These are phyloP conservation scores for Amphiura filiformis DNA, from an alignment of 35 echinoderm and acorn worm species.

Conservation along the genomic window DNA sequence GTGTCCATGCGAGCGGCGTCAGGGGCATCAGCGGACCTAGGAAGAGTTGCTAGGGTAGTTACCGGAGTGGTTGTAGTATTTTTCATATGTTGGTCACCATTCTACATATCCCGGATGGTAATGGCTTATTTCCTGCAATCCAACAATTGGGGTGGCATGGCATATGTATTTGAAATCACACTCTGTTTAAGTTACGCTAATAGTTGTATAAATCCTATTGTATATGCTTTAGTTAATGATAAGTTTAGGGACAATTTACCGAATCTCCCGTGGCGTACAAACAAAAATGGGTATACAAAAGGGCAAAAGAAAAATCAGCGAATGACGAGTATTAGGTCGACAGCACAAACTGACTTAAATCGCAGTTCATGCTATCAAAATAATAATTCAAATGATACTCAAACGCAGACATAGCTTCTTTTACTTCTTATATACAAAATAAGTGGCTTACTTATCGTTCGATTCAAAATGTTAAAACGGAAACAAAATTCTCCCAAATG, in stretches of 20 bases:
- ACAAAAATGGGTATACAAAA: background rate
- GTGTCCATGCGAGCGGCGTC: slow-evolving; percentile 22
- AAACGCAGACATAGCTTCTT: too few species aligned
- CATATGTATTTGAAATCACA: slow-evolving; percentile 17
- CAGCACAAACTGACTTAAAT: background rate
- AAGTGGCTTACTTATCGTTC: too few species aligned
- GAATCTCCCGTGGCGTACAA: background rate
- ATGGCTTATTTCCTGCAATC: background rate
- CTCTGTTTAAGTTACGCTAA: slow-evolving; percentile 20
- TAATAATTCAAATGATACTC: background rate
- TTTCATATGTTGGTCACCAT: slow-evolving; percentile 32
- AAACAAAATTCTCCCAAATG: too few species aligned
- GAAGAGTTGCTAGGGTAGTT: slow-evolving; percentile 4
- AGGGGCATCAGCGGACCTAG: slow-evolving; percentile 3
- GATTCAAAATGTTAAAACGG: too few species aligned
- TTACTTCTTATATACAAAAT: too few species aligned
- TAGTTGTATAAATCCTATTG: slow-evolving; percentile 30
- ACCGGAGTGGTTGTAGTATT: slow-evolving; percentile 40
- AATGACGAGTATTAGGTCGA: background rate
- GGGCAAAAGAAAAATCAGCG: background rate
- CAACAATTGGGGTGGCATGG: background rate
- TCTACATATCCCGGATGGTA: slow-evolving; percentile 23
- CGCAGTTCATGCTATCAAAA: background rate
- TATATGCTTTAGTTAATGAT: slow-evolving; percentile 21
- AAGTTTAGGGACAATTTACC: slow-evolving; percentile 36